phyloP scores from a whole-genome alignment of 2,797 vertebrate genomes.

The Bradypus variegatus region DNA sequence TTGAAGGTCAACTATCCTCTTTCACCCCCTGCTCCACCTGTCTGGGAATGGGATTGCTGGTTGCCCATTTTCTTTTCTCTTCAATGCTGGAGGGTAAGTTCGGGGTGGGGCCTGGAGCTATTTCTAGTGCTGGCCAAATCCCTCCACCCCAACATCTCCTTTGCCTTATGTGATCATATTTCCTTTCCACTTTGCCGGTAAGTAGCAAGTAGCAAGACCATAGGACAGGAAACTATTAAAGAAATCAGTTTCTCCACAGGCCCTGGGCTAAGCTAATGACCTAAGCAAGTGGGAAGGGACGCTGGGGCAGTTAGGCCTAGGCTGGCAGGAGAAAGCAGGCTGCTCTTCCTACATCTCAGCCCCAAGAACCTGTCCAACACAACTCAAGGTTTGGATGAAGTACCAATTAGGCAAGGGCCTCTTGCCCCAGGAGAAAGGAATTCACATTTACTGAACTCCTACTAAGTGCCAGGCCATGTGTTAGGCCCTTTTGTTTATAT shows the following conservation, averaged over 20 bases:
- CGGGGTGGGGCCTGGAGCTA: constrained; percentile 51
- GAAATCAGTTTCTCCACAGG: constrained; percentile 26
- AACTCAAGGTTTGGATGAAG: neutral
- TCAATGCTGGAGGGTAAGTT: constrained; percentile 31
- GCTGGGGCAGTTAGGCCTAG: neutral
- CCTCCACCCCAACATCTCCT: constrained; percentile 50
- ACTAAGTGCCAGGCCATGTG: neutral
- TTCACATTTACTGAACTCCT: constrained; percentile 21
- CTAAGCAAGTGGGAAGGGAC: neutral
- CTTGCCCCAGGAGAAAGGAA: constrained; percentile 33
- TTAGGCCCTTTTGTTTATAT: constrained; percentile 24
- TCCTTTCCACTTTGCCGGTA: constrained; percentile 39
- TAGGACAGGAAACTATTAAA: constrained; percentile 24
- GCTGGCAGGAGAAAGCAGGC: constrained; percentile 10
- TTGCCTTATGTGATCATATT: constrained; percentile 52
- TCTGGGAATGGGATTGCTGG: constrained; percentile 45
- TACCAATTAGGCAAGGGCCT: constrained; percentile 1
- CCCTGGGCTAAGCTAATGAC: neutral
- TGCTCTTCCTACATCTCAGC: constrained; percentile 25
- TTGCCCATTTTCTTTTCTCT: constrained; percentile 56
- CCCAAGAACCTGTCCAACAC: neutral
- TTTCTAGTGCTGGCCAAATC: constrained; percentile 59
- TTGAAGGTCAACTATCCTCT: constrained; percentile 33
- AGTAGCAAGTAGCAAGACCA: constrained; percentile 32
- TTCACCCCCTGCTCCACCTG: constrained; percentile 54